A percentile compares a stretch with the other conserved stretches of the same genome.
Conservation (phyloP, 2,888 invertebrate species). For the Colostygia pectinataria region DNA sequence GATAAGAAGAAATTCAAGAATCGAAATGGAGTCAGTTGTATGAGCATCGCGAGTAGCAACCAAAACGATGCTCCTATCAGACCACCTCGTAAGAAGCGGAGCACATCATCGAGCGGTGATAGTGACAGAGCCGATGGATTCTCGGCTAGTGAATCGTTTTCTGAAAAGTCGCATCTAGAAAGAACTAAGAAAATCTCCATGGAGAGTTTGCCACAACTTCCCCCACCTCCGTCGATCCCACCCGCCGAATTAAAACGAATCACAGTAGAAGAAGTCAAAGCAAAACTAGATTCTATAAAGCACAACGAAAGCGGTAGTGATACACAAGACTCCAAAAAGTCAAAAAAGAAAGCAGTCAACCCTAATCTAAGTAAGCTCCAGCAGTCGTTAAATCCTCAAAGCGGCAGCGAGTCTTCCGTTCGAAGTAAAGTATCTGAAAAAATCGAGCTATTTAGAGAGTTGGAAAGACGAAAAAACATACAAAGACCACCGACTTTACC, state of each 20-base stretch:
- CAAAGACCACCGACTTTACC: constrained; percentile 76
- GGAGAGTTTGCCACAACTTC: constrained; percentile 80
- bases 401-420: constrained; percentile 63
- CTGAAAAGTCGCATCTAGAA: constrained; percentile 74
- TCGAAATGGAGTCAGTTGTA: constrained; percentile 89
- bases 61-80: constrained; percentile 82
- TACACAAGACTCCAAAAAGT: constrained; percentile 79
- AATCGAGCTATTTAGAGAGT: constrained; percentile 74
- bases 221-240: constrained; percentile 56
- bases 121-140: constrained; percentile 83
- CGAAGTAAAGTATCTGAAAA: constrained; percentile 79
- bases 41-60: constrained; percentile 87
- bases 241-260: constrained; percentile 70
- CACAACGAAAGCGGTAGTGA: constrained; percentile 75
- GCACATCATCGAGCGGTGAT: constrained; percentile 85
- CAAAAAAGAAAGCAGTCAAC: constrained; percentile 53
- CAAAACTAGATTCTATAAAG: constrained; percentile 78
- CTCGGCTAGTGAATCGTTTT: constrained; percentile 72
- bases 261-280: constrained; percentile 82
- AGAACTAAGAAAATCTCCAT: constrained; percentile 83
- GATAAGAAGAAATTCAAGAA: constrained; percentile 85
- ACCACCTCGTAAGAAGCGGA: constrained; percentile 89
- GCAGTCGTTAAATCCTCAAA: constrained; percentile 42
- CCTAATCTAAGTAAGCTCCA: constrained; percentile 47
- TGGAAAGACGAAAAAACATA: constrained; percentile 73